Evolutionary conservation across 2,113 vertebrate genomes (phyloP), one percentile per base, ranked within the genome.

Genomic region (Brachirus orientalis): DNA sequence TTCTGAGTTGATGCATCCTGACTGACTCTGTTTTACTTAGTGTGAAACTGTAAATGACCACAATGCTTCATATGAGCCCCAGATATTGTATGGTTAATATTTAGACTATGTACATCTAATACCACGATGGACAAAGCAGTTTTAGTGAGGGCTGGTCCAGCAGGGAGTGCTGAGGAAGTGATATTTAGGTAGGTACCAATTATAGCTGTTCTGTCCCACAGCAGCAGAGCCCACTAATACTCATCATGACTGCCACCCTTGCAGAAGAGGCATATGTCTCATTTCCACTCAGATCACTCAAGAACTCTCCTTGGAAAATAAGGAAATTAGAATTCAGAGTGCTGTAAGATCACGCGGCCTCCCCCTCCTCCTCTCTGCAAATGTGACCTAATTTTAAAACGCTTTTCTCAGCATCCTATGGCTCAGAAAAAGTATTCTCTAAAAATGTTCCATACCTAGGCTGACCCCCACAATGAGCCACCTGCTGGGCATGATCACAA

Each of bases 231-330:
- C 82, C 69, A 78, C 81, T 79, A 86, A 91, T 82, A 83, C 65
- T n/a, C 58, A 80, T 74, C 36, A 70, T 81, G 84, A 88, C 75
- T 87, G 71, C 77, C 60, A 70, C 85, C 69, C 71, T 73, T 60
- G 79, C 72, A 76, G 48, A 68, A 79, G 62, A 70, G 57, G 43
- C 64, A 86, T 75, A 90, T 73, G 51, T 84, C 85, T 91, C 78
- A 88, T 90, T 90, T 90, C 84, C 81, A 88, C 78, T 69, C 75
- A 89, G 76, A 90, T 85, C 85, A 71, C 68, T 72, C 17, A 75
- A 84, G 78, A 79, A 89, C 78, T 80, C 86, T 89, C 77, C 64
- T 74, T 48, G 66, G 86, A 88, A 91, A 86, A 86, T 69, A 64
- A 82, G 85, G 79, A 87, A 86, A 89, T 89, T 88, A 87, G 52